Conservation (phyloP, 2,797 vertebrate genomes). For the Gobio occitaniae region DNA sequence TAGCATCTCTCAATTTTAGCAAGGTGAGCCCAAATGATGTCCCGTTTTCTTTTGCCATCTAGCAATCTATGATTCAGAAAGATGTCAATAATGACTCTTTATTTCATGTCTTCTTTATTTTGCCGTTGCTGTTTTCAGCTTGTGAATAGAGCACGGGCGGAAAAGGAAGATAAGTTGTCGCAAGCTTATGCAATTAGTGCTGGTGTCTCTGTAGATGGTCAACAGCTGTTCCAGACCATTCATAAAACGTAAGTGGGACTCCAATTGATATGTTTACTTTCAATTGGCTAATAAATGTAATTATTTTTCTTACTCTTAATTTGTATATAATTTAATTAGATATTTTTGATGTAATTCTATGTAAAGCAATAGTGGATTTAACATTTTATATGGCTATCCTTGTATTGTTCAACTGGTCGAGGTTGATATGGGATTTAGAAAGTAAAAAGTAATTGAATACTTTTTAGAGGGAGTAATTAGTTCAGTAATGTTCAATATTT, state of each 20-base stretch:
- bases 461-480: not conserved
- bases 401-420: not conserved
- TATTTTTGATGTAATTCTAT: not conserved
- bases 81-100: not conserved
- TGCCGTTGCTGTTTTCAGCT: constrained; percentile 72
- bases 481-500: not conserved
- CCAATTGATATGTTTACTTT: not conserved
- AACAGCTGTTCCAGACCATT: constrained; percentile 91
- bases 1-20: constrained; percentile 89
- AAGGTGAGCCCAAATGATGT: constrained; percentile 75
- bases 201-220: constrained; percentile 88
- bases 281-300: not conserved
- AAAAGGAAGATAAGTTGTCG: constrained; percentile 91
- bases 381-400: too few relatives aligned
- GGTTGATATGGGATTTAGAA: too few relatives aligned
- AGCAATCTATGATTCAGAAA: not conserved
- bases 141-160: constrained; percentile 85
- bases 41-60: too few relatives aligned
- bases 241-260: constrained; percentile 86
- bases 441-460: too few relatives aligned
- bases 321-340: not conserved
- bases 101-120: not conserved
- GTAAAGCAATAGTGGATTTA: too few relatives aligned
- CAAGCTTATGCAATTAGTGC: constrained; percentile 90
- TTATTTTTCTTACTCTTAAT: not conserved